Evolutionary conservation across 2,113 vertebrate species (phyloP).

Genomic region (Isichthys henryi): DNA sequence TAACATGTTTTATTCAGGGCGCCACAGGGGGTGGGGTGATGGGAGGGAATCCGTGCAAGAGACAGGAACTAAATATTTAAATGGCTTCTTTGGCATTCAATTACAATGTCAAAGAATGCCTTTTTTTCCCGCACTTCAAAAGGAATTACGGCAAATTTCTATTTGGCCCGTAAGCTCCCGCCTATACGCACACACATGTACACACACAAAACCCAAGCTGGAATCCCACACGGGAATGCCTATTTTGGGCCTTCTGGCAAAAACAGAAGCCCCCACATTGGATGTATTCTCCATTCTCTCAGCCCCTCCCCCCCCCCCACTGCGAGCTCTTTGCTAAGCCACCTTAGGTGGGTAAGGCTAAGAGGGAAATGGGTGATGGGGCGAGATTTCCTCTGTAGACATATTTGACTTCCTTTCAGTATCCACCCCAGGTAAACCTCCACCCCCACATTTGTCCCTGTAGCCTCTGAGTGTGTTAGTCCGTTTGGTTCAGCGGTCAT

Average conservation of each 20-base stretch:
- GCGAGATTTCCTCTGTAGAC: neutral
- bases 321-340: neutral
- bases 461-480: neutral
- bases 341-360: neutral
- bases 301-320: neutral
- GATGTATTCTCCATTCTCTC: neutral
- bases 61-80: conserved; percentile 1
- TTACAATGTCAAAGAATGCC: neutral
- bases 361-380: neutral
- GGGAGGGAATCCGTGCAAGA: neutral
- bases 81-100: neutral
- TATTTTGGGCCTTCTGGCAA: neutral
- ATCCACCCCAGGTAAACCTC: neutral
- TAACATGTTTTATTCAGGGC: neutral
- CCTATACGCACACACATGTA: neutral
- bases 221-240: neutral
- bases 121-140: neutral
- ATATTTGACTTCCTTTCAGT: neutral
- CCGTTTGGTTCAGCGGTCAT: neutral
- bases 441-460: neutral
- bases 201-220: neutral
- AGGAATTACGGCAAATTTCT: neutral
- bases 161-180: neutral
- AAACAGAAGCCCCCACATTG: neutral
- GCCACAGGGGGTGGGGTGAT: neutral